These are phyloP conservation scores for Tetranychus urticae DNA, from an alignment of 1,140 invertebrate species.

Conservation along the genomic window DNA sequence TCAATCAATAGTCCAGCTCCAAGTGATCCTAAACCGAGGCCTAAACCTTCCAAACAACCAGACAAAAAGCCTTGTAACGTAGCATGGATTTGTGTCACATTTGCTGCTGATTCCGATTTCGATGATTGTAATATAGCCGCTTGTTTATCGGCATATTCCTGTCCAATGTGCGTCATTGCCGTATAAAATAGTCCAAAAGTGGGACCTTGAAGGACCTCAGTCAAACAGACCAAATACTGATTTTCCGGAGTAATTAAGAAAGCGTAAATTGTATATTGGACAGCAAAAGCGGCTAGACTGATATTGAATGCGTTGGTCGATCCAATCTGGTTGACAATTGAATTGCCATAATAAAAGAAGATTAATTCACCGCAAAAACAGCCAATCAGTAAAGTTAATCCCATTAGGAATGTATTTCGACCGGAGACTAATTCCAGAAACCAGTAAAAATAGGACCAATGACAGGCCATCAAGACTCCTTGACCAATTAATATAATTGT, in stretches of 20 bases:
- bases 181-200: conserved; percentile 71
- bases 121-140: background rate
- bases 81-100: background rate
- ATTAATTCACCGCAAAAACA: conserved; percentile 66
- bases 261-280: conserved; percentile 59
- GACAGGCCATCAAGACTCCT: conserved; percentile 53
- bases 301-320: conserved; percentile 50
- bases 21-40: background rate
- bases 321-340: conserved; percentile 52
- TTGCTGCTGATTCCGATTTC: background rate
- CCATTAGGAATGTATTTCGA: conserved; percentile 41
- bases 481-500: conserved; percentile 44
- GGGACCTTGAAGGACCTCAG: conserved; percentile 62
- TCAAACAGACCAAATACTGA: conserved; percentile 56
- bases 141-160: conserved; percentile 2
- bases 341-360: conserved; percentile 60
- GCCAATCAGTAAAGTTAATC: conserved; percentile 46
- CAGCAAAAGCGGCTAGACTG: conserved; percentile 43
- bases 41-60: background rate
- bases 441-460: conserved; percentile 59
- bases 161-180: conserved; percentile 34
- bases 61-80: background rate
- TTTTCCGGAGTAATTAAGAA: conserved; percentile 24
- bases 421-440: conserved; percentile 15
- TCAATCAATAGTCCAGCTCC: background rate